Evolutionary conservation across 2,797 vertebrate genomes (phyloP).

Genomic region (Falco columbarius): DNA sequence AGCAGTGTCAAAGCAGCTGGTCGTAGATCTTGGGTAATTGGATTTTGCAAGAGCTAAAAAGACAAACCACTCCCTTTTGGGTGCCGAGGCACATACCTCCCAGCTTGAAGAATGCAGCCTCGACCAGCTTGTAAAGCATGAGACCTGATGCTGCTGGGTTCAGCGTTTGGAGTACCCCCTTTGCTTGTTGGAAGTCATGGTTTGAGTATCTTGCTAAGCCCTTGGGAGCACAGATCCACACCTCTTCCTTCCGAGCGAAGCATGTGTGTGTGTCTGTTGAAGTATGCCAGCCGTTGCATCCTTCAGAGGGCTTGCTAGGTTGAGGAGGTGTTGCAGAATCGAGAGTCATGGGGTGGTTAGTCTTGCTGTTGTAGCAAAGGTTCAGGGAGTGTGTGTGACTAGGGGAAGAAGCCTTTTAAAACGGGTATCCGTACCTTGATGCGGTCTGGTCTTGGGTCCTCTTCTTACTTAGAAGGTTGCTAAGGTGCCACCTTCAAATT

Average conservation of each 20-base stretch:
- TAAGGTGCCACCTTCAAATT: not conserved
- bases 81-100: not conserved
- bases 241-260: not conserved
- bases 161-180: not conserved
- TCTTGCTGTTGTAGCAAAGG: not conserved
- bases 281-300: not conserved
- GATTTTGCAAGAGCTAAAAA: constrained; percentile 20
- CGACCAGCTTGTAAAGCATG: rapidly evolving
- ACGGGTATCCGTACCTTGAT: not conserved
- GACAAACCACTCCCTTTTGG: not conserved
- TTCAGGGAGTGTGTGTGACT: not conserved
- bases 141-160: not conserved
- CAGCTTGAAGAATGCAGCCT: not conserved
- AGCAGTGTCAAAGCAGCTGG: not conserved
- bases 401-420: not conserved
- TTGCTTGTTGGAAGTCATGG: not conserved
- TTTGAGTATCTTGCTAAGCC: not conserved
- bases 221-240: not conserved
- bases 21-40: not conserved
- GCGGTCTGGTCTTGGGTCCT: not conserved
- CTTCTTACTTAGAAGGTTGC: not conserved
- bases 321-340: not conserved
- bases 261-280: rapidly evolving
- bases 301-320: not conserved
- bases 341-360: not conserved